These are phyloP conservation scores for Bufo bufo DNA, from an alignment of 2,113 vertebrate genomes.

Conservation along the genomic window DNA sequence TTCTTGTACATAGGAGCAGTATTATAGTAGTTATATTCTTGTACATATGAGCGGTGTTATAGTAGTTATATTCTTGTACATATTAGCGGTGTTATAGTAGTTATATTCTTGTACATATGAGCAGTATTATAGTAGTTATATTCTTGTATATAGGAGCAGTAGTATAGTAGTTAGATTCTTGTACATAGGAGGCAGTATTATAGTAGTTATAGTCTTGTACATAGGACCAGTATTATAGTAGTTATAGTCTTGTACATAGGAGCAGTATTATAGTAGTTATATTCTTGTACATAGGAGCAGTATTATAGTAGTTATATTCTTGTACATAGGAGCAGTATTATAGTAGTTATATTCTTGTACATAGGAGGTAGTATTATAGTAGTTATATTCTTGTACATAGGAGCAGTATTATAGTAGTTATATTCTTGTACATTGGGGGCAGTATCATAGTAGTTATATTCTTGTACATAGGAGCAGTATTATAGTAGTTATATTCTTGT, in stretches of 20 bases:
- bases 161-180: not conserved
- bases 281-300: not conserved
- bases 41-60: not conserved
- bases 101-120: not conserved
- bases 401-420: not conserved
- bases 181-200: not conserved
- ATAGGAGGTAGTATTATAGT: too few relatives aligned
- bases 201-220: not conserved
- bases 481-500: constrained; percentile 1
- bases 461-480: too few relatives aligned
- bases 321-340: too few relatives aligned
- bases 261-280: not conserved
- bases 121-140: constrained; percentile 11
- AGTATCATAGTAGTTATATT: too few relatives aligned
- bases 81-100: not conserved
- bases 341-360: too few relatives aligned
- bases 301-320: too few relatives aligned
- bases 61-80: constrained; percentile 9
- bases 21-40: constrained; percentile 25
- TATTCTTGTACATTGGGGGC: not conserved
- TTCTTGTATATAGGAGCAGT: not conserved
- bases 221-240: not conserved
- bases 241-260: constrained; percentile 4
- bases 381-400: not conserved
- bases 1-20: constrained; percentile 1